phyloP scores from a whole-genome alignment of 1,140 invertebrate species.

The Xylocopa sonorina region DNA sequence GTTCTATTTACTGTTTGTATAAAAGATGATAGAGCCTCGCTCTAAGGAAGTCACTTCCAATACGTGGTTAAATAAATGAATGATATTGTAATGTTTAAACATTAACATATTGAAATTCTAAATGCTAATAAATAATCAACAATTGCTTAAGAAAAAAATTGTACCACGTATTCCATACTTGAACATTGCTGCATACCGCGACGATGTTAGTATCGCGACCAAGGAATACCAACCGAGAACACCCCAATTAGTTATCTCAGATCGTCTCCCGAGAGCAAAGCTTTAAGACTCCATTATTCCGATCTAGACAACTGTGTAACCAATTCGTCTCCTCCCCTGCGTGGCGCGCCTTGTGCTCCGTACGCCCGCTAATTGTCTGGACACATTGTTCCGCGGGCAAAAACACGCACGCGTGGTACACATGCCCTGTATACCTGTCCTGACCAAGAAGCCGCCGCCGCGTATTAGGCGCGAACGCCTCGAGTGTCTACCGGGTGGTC shows the following conservation, averaged over 20 bases:
- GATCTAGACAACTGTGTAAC: constrained; percentile 14
- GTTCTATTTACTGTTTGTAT: too few species aligned
- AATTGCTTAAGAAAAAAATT: too few species aligned
- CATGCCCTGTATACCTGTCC: background rate
- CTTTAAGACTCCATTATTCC: constrained; percentile 9
- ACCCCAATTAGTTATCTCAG: background rate
- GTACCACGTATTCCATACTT: too few species aligned
- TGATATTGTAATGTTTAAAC: too few species aligned
- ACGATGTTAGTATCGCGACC: background rate
- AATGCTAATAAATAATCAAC: too few species aligned
- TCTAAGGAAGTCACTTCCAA: too few species aligned
- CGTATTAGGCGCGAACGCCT: constrained; percentile 49
- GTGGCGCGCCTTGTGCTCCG: background rate
- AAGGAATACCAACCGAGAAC: too few species aligned
- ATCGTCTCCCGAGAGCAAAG: constrained; percentile 4
- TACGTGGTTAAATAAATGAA: too few species aligned
- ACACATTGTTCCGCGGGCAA: background rate
- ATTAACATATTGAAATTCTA: too few species aligned
- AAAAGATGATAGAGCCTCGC: too few species aligned
- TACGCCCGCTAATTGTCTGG: constrained; percentile 10
- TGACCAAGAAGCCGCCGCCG: constrained; percentile 14
- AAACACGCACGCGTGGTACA: background rate
- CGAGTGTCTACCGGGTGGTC: constrained; percentile 62
- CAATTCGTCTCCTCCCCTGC: constrained; percentile 18
- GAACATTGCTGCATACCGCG: background rate